Evolutionary conservation across 2,797 vertebrate genomes (phyloP), one percentile per base, ranked within the genome.

Genomic region (Cynodonichthys magdalenae): DNA sequence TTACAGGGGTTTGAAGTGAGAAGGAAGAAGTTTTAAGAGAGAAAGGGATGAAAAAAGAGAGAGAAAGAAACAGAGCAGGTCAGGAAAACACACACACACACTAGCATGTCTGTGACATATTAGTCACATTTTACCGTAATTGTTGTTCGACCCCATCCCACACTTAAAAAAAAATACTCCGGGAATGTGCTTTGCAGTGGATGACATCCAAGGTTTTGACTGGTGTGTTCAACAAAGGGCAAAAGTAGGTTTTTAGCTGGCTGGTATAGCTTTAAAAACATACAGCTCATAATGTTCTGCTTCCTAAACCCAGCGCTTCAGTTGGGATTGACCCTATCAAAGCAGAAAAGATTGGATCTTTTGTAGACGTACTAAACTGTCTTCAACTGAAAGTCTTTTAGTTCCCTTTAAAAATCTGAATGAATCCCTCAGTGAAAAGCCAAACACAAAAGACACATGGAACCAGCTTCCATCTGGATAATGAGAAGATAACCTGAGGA

Each of bases 91-190:
- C 42, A 85, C 53, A 34, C 45, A 19, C 61, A 86, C 81, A 86
- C 75, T 81, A 90, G 85, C 71, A 81, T 88, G 91, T 89, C 92
- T 92, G 90, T 92, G 92, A 94, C 92, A 88, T 90, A 92, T 94
- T 93, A 93, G 90, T 92, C 92, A 92, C 91, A 90, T 92, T 92
- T 93, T 94, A 93, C 91, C 89, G 92, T 93, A 94, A 93, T 92
- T 93, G 92, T 92, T 92, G 89, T 92, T 92, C 84, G 82, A 92
- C 91, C 90, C 86, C 89, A 90, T 90, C 86, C 86, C 86, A 85
- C 86, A 87, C 88, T 87, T 89, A 82, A 34, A 84, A 81, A 83
- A 81, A 83, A 90, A 87, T 89, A 81, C 84, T 85, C 88, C 80
- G 78, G 83, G 89, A 91, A 90, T 92, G 87, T 89, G 91, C 87